A percentile compares a stretch with the other conserved stretches of the same genome.
Evolutionary conservation across 2,888 invertebrate species (phyloP).

Genomic region (Cosmorhoe ocellata): DNA sequence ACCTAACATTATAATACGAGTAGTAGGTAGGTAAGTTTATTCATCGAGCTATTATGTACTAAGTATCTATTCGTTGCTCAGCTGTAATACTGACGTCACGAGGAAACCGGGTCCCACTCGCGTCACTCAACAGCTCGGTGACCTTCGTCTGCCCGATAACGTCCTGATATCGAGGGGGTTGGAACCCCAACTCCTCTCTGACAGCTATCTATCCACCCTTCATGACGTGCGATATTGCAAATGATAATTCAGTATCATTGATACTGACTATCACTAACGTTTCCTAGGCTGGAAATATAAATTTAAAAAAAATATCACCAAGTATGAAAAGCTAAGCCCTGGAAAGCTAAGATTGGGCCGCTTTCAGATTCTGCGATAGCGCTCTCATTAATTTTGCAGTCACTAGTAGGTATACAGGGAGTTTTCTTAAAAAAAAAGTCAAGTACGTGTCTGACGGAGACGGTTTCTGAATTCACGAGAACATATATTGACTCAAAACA

Average conservation of each 20-base stretch:
- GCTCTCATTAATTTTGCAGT: constrained; percentile 24
- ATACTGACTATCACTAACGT: constrained; percentile 6
- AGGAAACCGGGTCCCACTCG: constrained; percentile 48
- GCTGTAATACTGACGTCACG: constrained; percentile 62
- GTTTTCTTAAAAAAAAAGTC: constrained; percentile 44
- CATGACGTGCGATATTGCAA: constrained; percentile 20
- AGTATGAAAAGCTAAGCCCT: too few relatives aligned
- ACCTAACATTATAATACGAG: too few relatives aligned
- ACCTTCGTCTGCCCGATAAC: constrained; percentile 41
- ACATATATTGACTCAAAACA: too few relatives aligned
- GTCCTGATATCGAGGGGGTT: constrained; percentile 33
- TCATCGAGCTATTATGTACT: too few relatives aligned
- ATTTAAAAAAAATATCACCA: too few relatives aligned
- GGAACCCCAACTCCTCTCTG: constrained; percentile 28
- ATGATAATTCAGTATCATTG: too few relatives aligned
- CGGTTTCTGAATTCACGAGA: too few relatives aligned
- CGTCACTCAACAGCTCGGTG: constrained; percentile 53
- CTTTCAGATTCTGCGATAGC: constrained; percentile 11
- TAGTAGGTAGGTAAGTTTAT: too few relatives aligned
- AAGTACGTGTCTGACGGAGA: too few relatives aligned
- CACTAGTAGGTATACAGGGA: constrained; percentile 13
- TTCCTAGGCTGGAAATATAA: constrained; percentile 5
- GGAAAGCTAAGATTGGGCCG: not conserved
- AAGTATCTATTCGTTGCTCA: constrained; percentile 50
- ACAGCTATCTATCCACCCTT: constrained; percentile 27